Evolutionary conservation across 2,797 vertebrate genomes (phyloP).

Genomic region (Percopsis omiscomaycus): DNA sequence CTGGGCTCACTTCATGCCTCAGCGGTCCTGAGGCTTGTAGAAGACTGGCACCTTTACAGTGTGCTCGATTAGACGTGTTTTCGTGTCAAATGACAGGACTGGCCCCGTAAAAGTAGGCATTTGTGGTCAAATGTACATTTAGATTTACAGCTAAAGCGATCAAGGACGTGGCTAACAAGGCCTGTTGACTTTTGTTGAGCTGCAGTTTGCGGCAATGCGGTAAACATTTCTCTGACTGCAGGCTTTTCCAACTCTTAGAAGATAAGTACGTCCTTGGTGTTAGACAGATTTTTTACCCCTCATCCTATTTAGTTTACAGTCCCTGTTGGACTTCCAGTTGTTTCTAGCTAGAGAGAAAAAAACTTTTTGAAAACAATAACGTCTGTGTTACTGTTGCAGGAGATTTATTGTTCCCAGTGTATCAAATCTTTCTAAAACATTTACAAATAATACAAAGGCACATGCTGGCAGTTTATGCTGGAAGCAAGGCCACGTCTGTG

Average conservation of each 20-base stretch:
- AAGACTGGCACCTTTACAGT: constrained; percentile 77
- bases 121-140: constrained; percentile 64
- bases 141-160: constrained; percentile 75
- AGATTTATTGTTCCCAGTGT: constrained; percentile 54
- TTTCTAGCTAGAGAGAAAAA: constrained; percentile 32
- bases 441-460: constrained; percentile 32
- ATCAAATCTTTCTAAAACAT: constrained; percentile 42
- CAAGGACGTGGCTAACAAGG: constrained; percentile 69
- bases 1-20: constrained; percentile 76
- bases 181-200: constrained; percentile 74
- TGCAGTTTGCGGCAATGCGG: constrained; percentile 61
- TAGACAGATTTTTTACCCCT: constrained; percentile 12
- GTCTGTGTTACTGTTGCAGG: constrained; percentile 26
- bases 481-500: constrained; percentile 27
- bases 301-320: constrained; percentile 39
- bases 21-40: constrained; percentile 75
- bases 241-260: constrained; percentile 21
- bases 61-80: constrained; percentile 72
- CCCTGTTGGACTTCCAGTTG: constrained; percentile 12
- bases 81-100: constrained; percentile 72
- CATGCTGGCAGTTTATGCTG: constrained; percentile 29
- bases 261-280: constrained; percentile 10
- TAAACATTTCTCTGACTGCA: constrained; percentile 28
- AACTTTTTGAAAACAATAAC: constrained; percentile 35
- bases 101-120: constrained; percentile 64